A percentile compares a stretch with the other conserved stretches of the same genome.
phyloP scores from a whole-genome alignment of 1,140 invertebrate genomes.

The Aethina tumida region DNA sequence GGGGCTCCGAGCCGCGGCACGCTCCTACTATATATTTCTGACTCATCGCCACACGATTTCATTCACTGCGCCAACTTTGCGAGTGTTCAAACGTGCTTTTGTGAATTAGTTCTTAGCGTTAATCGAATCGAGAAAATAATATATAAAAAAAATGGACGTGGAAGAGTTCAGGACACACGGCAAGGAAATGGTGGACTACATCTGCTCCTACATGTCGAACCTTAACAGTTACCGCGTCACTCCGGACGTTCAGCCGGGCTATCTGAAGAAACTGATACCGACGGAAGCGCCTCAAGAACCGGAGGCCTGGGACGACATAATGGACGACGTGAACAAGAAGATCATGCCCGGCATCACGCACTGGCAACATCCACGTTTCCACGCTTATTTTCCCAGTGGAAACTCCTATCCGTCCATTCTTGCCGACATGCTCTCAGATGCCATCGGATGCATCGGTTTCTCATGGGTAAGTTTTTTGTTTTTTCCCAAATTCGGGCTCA shows the following conservation, averaged over 20 bases:
- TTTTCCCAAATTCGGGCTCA: too few relatives aligned
- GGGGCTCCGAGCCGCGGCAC: too few relatives aligned
- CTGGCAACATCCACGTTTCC: slow-evolving; percentile 94
- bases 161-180: slow-evolving; percentile 74
- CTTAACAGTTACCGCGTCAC: slow-evolving; percentile 65
- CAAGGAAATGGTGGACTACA: slow-evolving; percentile 89
- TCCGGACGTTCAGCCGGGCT: slow-evolving; percentile 75
- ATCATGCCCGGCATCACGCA: slow-evolving; percentile 94
- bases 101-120: too few relatives aligned
- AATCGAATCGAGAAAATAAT: too few relatives aligned
- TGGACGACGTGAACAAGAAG: slow-evolving; percentile 79
- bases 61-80: too few relatives aligned
- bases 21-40: too few relatives aligned
- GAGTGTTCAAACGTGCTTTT: too few relatives aligned
- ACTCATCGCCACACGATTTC: too few relatives aligned
- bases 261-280: slow-evolving; percentile 66
- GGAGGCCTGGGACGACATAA: slow-evolving; percentile 77
- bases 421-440: slow-evolving; percentile 86
- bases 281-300: slow-evolving; percentile 64
- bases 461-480: slow-evolving; percentile 80
- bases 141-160: slow-evolving; percentile 59
- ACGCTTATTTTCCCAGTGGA: slow-evolving; percentile 93
- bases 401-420: slow-evolving; percentile 91
- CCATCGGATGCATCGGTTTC: slow-evolving; percentile 88
- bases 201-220: slow-evolving; percentile 76